phyloP scores from a whole-genome alignment of 2,797 vertebrate genomes.

The Polyboroides typus region DNA sequence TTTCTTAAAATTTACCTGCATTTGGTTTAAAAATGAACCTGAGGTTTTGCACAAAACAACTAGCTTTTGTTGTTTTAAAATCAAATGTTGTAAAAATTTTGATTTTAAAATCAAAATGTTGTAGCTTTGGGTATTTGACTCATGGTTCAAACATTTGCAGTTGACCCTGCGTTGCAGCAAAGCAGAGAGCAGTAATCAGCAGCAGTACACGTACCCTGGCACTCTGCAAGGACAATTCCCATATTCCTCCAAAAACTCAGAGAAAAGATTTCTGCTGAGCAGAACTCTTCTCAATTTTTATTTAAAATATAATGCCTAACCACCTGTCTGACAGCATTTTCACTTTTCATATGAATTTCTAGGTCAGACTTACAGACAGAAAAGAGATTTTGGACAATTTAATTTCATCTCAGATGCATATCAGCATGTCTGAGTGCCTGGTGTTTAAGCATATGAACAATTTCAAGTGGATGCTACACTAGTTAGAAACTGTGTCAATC shows the following conservation, averaged over 20 bases:
- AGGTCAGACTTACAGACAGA: background rate
- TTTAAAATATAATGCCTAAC: background rate
- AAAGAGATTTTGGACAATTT: background rate
- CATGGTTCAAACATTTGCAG: rapidly evolving
- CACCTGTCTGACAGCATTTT: background rate
- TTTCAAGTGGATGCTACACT: background rate
- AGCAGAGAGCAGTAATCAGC: background rate
- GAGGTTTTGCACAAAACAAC: background rate
- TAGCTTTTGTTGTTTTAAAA: background rate
- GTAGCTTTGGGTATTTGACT: background rate
- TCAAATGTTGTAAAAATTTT: too few relatives aligned
- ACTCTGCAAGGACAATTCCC: background rate
- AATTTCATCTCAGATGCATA: background rate
- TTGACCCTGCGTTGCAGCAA: background rate
- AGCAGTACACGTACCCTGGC: background rate
- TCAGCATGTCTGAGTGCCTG: background rate
- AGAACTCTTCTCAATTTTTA: background rate
- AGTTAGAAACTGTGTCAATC: background rate
- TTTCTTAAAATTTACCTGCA: rapidly evolving
- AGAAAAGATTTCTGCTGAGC: background rate
- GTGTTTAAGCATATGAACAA: background rate
- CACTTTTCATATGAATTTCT: background rate
- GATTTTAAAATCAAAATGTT: too few relatives aligned
- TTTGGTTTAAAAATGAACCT: background rate
- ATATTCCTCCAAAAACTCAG: background rate